These are phyloP conservation scores for Trachelipus rathkii DNA, from an alignment of 1,140 invertebrate genomes.

Conservation along the genomic window DNA sequence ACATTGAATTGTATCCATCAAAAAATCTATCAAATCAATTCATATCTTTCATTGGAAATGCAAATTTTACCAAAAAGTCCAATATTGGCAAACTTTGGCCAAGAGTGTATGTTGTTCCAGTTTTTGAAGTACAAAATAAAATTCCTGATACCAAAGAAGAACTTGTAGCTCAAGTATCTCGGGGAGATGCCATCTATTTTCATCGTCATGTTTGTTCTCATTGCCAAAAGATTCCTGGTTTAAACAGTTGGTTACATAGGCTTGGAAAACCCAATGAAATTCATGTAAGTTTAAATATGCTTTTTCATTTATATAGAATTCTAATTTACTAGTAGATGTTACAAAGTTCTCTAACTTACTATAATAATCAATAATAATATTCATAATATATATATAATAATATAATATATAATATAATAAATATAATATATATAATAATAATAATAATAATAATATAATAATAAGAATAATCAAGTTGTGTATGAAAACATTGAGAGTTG, in stretches of 20 bases:
- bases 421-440: too few species aligned
- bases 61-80: conserved; percentile 17
- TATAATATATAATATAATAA: too few species aligned
- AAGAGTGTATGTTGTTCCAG: conserved; percentile 50
- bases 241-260: conserved; percentile 61
- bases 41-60: conserved; percentile 36
- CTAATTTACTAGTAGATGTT: too few species aligned
- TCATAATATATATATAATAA: too few species aligned
- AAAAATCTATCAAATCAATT: conserved; percentile 38
- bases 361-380: too few species aligned
- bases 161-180: conserved; percentile 52
- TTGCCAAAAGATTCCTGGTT: conserved; percentile 71
- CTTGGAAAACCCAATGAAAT: conserved; percentile 35
- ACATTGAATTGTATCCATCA: conserved; percentile 77
- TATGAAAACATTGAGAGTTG: too few species aligned
- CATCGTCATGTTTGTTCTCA: conserved; percentile 63
- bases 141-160: conserved; percentile 53
- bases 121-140: conserved; percentile 65
- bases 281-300: conserved; percentile 26
- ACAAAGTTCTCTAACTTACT: too few species aligned
- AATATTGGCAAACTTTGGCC: conserved; percentile 21
- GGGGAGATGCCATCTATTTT: conserved; percentile 55
- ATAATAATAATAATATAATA: too few species aligned
- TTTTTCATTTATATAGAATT: too few species aligned
- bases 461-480: too few species aligned